Evolutionary conservation across 2,888 invertebrate genomes (phyloP), one percentile per base, ranked within the genome.

Genomic region (Drosophila vallismaia): DNA sequence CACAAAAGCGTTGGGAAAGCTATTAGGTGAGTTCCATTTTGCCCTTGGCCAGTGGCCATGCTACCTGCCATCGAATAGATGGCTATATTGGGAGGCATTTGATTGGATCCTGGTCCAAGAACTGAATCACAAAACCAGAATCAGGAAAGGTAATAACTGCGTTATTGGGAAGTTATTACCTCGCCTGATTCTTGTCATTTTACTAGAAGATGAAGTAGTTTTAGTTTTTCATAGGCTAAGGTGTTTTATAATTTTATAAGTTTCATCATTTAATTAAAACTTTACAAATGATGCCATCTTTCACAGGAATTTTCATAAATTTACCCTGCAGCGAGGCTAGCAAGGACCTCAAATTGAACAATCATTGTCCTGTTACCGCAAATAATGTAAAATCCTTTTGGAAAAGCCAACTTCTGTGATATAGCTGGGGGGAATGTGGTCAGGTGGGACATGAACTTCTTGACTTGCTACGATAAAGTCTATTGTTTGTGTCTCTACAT

Each of bases 361-460:
- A 36, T 36, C n/a, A 42, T 14, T 42, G 42, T 42, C 8, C 31
- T 50, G 36, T 45, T 64, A 54, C 59, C 12, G 51, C 53, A 68
- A 77, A 79, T 71, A 74, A 64, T 74, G 52, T 70, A 9, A 48
- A 66, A 58, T 57, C 62, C 55, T 63, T 58, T 49, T 24, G 50
- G 50, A 9, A 40, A 31, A 19, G 57, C 31, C 6, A 58, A 50
- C 71, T 74, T 69, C 50, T 36, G 12, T n/a, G n/a, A 46, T 57
- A 51, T 7, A 57, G 19, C 36, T 48, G 14, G 9, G 38, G 24
- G 29, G 40, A 12, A 12, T 29, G 28, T 48, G 12, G 42, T 42
- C 42, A 19, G 42, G 12, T 42, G 42, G 42, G 42, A 42, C 3
- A 9, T 42, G 7, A 42, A 42, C 42, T 42, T 42, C 42, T 42